Conservation (phyloP, 1,140 invertebrate species). For the Drosophila kohkoa region DNA sequence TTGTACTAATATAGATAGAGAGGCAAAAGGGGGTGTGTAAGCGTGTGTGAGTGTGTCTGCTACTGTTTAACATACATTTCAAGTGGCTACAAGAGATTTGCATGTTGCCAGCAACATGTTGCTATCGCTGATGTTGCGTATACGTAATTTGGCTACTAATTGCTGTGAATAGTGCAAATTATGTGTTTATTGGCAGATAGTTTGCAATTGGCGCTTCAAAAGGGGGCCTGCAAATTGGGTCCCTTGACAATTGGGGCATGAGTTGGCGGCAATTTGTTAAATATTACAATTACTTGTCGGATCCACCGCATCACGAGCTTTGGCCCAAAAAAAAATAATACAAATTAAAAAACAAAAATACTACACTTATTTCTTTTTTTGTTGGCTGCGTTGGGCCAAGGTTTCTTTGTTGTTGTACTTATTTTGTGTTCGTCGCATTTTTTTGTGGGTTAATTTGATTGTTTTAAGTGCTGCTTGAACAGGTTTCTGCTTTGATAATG, state of each 20-base stretch:
- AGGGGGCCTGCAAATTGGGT: conserved; percentile 21
- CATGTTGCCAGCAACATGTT: conserved; percentile 56
- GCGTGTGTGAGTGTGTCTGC: neutral
- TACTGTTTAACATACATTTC: conserved; percentile 40
- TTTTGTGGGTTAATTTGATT: conserved; percentile 51
- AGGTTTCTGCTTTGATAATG: conserved; percentile 42
- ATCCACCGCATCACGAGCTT: conserved; percentile 32
- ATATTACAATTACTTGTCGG: conserved; percentile 6
- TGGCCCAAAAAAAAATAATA: conserved; percentile 15
- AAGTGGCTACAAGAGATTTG: conserved; percentile 34
- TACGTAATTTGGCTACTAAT: conserved; percentile 56
- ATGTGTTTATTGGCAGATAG: conserved; percentile 12
- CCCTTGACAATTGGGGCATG: conserved; percentile 40
- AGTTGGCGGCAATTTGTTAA: conserved; percentile 31
- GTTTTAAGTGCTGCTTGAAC: conserved; percentile 43
- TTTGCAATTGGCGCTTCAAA: conserved; percentile 9
- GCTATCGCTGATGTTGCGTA: conserved; percentile 44
- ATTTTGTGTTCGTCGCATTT: conserved; percentile 27
- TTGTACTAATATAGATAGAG: conserved; percentile 4
- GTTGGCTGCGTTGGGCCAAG: conserved; percentile 43
- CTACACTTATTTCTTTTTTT: conserved; percentile 16
- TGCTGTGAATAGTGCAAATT: conserved; percentile 31
- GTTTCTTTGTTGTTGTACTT: conserved; percentile 24
- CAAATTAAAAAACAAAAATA: conserved; percentile 6
- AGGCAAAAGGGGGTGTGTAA: neutral